These are phyloP conservation scores for Geodia barretti DNA, from an alignment of 37 sponge, comb jelly and placozoan genomes.

Conservation along the genomic window DNA sequence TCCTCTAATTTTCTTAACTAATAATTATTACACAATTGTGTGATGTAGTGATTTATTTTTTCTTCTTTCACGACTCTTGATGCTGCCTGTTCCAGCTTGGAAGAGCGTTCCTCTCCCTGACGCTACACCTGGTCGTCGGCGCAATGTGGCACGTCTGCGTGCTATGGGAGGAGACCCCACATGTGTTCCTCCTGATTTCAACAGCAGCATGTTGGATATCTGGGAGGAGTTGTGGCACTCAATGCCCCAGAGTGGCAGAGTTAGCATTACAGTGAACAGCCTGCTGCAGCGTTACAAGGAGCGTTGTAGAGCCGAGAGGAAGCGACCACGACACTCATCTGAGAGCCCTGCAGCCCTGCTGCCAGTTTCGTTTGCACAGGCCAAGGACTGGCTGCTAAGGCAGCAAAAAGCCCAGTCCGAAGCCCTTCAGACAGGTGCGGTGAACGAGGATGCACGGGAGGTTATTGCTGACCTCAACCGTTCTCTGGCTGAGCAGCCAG, in stretches of 20 bases:
- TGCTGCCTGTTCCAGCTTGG: constrained; percentile 11
- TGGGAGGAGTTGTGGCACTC: constrained; percentile 57
- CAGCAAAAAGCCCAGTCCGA: constrained; percentile 46
- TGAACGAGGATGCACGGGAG: constrained; percentile 32
- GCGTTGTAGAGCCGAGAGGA: constrained; percentile 27
- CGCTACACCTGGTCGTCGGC: constrained; percentile 24
- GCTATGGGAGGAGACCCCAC: constrained; percentile 37
- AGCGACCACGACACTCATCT: constrained; percentile 3
- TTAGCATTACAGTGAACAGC: constrained; percentile 29
- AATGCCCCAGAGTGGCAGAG: constrained; percentile 46
- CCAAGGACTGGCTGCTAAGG: constrained; percentile 56
- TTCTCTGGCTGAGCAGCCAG: constrained; percentile 44
- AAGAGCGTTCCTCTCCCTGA: constrained; percentile 16
- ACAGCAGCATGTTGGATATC: constrained; percentile 24
- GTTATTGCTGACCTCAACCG: constrained; percentile 42
- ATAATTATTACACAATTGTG: too few species aligned
- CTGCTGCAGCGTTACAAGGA: constrained; percentile 42
- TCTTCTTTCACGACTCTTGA: too few species aligned
- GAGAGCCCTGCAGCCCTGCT: constrained; percentile 36
- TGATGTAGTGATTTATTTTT: too few species aligned
- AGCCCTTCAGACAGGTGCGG: constrained; percentile 28
- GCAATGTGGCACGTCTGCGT: constrained; percentile 39
- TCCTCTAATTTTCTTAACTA: too few species aligned
- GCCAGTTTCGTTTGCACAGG: constrained; percentile 56
- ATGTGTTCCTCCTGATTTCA: constrained; percentile 33